Base-by-base conservation (phyloP, 2,113 vertebrate genomes). In the Clupea harengus region DNA sequence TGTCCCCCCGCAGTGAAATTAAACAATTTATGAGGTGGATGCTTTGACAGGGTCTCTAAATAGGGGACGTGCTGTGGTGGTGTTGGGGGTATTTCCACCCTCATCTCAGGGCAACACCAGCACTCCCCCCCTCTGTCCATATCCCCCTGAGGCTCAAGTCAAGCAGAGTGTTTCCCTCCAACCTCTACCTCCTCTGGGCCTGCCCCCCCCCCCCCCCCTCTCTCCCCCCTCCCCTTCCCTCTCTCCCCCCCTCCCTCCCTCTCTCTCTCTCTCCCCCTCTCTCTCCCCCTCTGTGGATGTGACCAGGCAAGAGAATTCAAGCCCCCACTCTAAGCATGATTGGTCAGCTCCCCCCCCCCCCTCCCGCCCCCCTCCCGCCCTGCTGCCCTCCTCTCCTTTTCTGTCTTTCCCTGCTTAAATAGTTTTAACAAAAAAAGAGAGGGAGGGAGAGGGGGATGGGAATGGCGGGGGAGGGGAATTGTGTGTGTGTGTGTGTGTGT, bases 381-480 rank as follows among this genome's bases (percentile, higher is more conserved):
- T 54, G 15, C 49, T 20, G 6, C 49, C 39, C 39, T 25, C 20
- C 39, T 60, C 72, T 52, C 78, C 57, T 45, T 60, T 75, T 64
- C 83, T 64, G 75, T 75, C 86, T 85, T 86, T 83, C 89, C 88
- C 89, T 92, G 93, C 93, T 93, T 94, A 95, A 95, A 95, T 94
- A 94, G 93, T 94, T 95, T 94, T 92, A 93, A 92, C 93, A 94
- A 94, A 94, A 94, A 72, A 80, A 89, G 44, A 82, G 81, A 88
- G 89, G 84, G 88, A 88, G 67, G 90, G 91, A 90, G 91, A 92
- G 94, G 94, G 94, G 94, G 91, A 88, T 86, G 89, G 90, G 89
- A 88, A 86, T 81, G 81, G 49, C 86, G 92, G 92, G 91, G 91
- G 90, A 95, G 92, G 95, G 94, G 93, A 93, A 90, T 89, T 91